A percentile compares a stretch with the other conserved stretches of the same genome.
phyloP scores from a whole-genome alignment of 2,888 invertebrate species.

The Strigamia maritima region DNA sequence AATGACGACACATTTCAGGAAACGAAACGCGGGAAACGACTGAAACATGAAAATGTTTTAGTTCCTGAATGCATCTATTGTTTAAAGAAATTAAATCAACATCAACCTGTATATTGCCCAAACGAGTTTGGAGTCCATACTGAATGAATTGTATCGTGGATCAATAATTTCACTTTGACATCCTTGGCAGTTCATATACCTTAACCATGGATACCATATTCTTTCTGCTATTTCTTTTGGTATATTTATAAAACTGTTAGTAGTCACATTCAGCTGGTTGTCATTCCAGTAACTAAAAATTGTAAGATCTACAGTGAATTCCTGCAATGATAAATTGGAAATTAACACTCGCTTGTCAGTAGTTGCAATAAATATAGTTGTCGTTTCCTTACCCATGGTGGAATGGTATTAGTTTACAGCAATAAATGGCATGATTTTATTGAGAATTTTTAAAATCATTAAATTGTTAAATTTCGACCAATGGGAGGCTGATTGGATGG shows the following conservation, averaged over 20 bases:
- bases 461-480: no score
- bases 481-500: no score
- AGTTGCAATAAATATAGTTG: no score
- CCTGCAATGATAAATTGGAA: not conserved
- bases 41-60: no score
- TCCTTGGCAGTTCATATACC: not conserved
- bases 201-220: not conserved
- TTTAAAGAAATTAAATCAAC: not conserved
- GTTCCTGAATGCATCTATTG: no score
- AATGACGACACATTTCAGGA: no score
- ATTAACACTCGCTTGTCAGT: no score
- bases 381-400: no score
- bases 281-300: not conserved
- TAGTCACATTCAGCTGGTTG: not conserved
- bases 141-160: not conserved
- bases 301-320: slow-evolving; percentile 6
- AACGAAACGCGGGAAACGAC: no score
- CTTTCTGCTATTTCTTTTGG: not conserved
- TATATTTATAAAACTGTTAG: not conserved
- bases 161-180: not conserved
- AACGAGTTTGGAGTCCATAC: not conserved
- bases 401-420: no score
- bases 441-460: no score
- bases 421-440: no score
- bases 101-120: not conserved